Percentiles rank a stretch among this genome's conserved stretches.
Evolutionary conservation across 92 coral and sea anemone genomes (phyloP).

Genomic region (Palythoa grandiflora): DNA sequence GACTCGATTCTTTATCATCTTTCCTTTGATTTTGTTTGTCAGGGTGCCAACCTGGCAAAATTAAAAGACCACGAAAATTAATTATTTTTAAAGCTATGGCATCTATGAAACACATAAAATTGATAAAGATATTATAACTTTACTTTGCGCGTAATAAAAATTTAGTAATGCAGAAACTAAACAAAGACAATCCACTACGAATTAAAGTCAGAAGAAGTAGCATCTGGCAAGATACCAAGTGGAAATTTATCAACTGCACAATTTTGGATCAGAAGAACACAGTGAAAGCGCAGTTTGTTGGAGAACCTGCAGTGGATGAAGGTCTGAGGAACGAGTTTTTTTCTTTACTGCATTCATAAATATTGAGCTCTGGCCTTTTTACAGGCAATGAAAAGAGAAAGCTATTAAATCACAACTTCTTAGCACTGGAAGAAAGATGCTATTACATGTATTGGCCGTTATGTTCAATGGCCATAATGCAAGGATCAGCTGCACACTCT

Average conservation of each 20-base stretch:
- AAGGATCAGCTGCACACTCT: constrained; percentile 55
- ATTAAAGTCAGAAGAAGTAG: constrained; percentile 58
- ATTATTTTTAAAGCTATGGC: too few species aligned
- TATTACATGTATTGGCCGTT: constrained; percentile 62
- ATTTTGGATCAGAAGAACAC: constrained; percentile 39
- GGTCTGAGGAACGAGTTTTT: neutral
- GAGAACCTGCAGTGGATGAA: neutral
- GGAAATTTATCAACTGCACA: constrained; percentile 49
- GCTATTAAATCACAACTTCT: constrained; percentile 52
- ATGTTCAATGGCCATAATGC: constrained; percentile 61
- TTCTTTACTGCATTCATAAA: constrained; percentile 51
- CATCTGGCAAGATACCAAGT: constrained; percentile 64
- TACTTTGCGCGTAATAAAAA: too few species aligned
- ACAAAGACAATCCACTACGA: constrained; percentile 51
- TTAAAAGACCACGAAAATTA: too few species aligned
- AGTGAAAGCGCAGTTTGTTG: constrained; percentile 32
- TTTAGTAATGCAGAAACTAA: constrained; percentile 22
- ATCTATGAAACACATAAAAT: too few species aligned
- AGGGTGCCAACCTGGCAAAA: too few species aligned
- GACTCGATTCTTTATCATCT: too few species aligned
- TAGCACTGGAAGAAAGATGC: constrained; percentile 56
- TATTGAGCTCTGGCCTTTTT: constrained; percentile 54
- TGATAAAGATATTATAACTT: too few species aligned
- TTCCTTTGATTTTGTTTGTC: too few species aligned
- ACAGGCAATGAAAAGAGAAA: constrained; percentile 50